Evolutionary conservation across 1,140 invertebrate genomes (phyloP).

Genomic region (Apolygus lucorum): DNA sequence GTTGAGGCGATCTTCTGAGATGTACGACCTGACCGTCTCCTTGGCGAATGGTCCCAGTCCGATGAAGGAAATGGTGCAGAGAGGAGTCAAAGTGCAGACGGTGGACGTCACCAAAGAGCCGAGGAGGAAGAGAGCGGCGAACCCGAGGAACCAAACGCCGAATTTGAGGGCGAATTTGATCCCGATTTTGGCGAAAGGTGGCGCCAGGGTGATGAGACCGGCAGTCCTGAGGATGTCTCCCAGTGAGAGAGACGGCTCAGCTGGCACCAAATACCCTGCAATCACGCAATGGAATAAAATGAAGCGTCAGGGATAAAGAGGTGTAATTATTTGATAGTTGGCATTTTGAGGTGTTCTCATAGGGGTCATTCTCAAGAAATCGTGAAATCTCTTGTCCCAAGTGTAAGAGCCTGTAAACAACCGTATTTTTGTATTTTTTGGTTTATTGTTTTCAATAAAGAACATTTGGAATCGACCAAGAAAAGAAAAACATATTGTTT

Average conservation of each 20-base stretch:
- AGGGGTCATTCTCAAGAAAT: too few relatives aligned
- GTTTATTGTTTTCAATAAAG: too few relatives aligned
- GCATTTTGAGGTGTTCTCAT: too few relatives aligned
- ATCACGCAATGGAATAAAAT: too few relatives aligned
- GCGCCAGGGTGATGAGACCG: conserved; percentile 28
- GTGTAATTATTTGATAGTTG: too few relatives aligned
- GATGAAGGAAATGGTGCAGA: conserved; percentile 51
- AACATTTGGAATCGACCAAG: too few relatives aligned
- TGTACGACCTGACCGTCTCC: conserved; percentile 39
- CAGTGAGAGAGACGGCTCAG: conserved; percentile 27
- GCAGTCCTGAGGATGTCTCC: conserved; percentile 28
- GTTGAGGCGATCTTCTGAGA: conserved; percentile 46
- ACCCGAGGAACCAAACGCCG: conserved; percentile 48
- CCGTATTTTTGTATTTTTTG: too few relatives aligned
- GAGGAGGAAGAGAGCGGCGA: conserved; percentile 39
- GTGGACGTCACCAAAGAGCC: conserved; percentile 44
- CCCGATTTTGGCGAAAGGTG: conserved; percentile 37
- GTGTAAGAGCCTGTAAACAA: too few relatives aligned
- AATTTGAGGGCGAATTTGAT: conserved; percentile 39
- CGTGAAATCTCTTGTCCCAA: too few relatives aligned
- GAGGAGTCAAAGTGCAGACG: conserved; percentile 53
- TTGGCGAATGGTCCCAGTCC: conserved; percentile 40
- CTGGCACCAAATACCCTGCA: conserved; percentile 26
- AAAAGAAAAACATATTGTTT: too few relatives aligned
- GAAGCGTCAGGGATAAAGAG: too few relatives aligned